Percentiles rank a stretch among this genome's conserved stretches.
These are phyloP conservation scores for Pogonognathellus flavescens DNA, from an alignment of 1,140 invertebrate species.

Conservation along the genomic window DNA sequence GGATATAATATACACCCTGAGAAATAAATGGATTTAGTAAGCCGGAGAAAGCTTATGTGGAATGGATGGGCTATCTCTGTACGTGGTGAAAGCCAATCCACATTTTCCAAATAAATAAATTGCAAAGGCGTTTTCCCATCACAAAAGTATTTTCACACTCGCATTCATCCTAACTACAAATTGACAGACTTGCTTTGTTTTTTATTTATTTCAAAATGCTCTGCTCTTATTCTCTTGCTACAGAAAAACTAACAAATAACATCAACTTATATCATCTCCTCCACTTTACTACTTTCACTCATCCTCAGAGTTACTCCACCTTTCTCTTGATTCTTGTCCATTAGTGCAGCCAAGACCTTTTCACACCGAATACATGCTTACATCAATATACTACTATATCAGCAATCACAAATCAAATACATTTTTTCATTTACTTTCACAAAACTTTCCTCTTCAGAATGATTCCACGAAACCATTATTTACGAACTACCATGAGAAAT, in stretches of 20 bases:
- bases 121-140: slow-evolving; percentile 33
- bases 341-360: not conserved
- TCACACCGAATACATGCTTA: too few species aligned
- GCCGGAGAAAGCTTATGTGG: too few species aligned
- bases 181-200: slow-evolving; percentile 33
- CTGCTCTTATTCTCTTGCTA: not conserved
- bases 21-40: too few species aligned
- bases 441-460: too few species aligned
- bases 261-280: slow-evolving; percentile 1
- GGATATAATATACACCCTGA: too few species aligned
- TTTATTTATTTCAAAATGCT: slow-evolving; percentile 34
- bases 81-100: not conserved
- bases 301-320: not conserved
- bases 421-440: too few species aligned
- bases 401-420: too few species aligned
- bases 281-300: slow-evolving; percentile 15
- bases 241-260: slow-evolving; percentile 27
- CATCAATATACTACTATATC: too few species aligned
- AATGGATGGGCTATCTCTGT: too few species aligned
- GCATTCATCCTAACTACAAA: not conserved
- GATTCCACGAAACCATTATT: too few species aligned
- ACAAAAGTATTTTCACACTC: slow-evolving; percentile 29
- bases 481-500: too few species aligned
- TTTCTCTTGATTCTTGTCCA: not conserved
- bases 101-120: slow-evolving; percentile 28